Percentiles rank a stretch among this genome's conserved stretches.
phyloP scores from a whole-genome alignment of 1,140 invertebrate species.

The Melipona quadrifasciata region DNA sequence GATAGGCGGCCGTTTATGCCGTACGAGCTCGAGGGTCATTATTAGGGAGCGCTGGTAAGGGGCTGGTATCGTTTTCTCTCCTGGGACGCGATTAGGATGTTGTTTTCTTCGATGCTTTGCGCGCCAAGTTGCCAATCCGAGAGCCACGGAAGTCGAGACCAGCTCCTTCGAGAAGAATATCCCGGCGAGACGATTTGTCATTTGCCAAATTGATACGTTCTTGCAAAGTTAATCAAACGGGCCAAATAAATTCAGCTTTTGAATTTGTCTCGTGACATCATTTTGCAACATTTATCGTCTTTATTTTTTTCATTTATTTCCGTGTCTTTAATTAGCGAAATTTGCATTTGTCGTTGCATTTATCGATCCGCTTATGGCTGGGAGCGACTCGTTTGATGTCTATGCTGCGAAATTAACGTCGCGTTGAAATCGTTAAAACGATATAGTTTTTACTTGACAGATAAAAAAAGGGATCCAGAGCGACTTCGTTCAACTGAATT shows the following conservation, averaged over 20 bases:
- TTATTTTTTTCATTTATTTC: not conserved
- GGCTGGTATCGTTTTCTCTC: slow-evolving; percentile 80
- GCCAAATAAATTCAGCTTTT: not conserved
- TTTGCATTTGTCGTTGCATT: not conserved
- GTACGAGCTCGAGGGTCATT: slow-evolving; percentile 73
- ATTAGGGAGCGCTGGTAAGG: slow-evolving; percentile 76
- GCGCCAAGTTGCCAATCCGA: not conserved
- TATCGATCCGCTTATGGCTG: not conserved
- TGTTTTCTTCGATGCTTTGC: slow-evolving; percentile 55
- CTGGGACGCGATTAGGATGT: slow-evolving; percentile 79
- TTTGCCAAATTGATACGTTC: not conserved
- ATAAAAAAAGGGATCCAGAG: no score
- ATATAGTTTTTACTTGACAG: no score
- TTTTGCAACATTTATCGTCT: not conserved
- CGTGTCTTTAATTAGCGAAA: not conserved
- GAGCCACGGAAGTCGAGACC: slow-evolving; percentile 34
- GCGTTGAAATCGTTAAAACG: no score
- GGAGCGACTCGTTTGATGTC: no score
- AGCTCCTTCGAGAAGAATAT: not conserved
- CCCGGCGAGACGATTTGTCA: not conserved
- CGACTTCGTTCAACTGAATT: no score
- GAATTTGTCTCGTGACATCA: not conserved
- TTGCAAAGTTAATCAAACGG: not conserved
- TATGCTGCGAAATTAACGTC: no score
- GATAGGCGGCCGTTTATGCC: slow-evolving; percentile 72